Conservation (phyloP, 2,797 vertebrate genomes). For the Crocidura indochinensis region DNA sequence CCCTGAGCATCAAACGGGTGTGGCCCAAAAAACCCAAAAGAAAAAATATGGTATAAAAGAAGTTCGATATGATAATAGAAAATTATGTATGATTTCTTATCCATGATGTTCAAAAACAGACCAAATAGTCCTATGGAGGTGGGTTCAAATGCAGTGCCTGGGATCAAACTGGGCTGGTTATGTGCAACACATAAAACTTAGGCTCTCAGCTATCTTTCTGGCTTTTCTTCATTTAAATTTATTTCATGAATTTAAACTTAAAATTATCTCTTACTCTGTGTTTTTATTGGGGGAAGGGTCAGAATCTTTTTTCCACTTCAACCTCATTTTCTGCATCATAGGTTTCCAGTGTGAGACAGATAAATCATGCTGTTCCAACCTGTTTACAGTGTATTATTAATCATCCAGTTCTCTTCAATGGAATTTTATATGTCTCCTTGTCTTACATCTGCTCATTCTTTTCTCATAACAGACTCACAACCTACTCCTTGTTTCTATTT, state of each 20-base stretch:
- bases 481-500: constrained; percentile 59
- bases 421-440: constrained; percentile 47
- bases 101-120: no score
- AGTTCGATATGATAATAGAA: no score
- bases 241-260: constrained; percentile 73
- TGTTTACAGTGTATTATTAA: constrained; percentile 79
- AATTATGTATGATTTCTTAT: no score
- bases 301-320: constrained; percentile 78
- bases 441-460: constrained; percentile 78
- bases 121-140: no score
- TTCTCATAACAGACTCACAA: constrained; percentile 12
- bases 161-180: no score
- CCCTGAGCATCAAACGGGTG: no score
- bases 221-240: constrained; percentile 68
- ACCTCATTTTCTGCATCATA: constrained; percentile 82
- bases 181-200: no score
- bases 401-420: constrained; percentile 68
- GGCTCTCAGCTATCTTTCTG: no score
- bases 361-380: constrained; percentile 77
- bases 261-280: constrained; percentile 75
- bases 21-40: no score
- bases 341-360: constrained; percentile 78
- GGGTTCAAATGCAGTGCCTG: no score
- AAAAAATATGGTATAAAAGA: no score
- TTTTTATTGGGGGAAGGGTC: not conserved